Base-by-base conservation (phyloP, 1,140 invertebrate genomes). In the Sweltsa coloradensis region DNA sequence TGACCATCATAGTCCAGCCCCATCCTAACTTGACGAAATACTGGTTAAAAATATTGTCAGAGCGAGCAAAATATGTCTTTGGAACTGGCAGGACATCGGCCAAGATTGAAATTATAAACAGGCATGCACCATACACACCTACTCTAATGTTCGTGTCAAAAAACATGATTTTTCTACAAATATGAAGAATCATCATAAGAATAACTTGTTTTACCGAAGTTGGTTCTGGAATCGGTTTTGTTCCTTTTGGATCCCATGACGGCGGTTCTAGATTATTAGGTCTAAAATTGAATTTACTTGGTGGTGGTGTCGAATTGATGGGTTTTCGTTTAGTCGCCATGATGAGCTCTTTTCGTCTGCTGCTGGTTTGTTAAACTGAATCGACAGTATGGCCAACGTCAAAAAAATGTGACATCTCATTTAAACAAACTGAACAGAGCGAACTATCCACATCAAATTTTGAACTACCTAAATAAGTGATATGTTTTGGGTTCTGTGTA, bases 1-100 rank as follows among this genome's bases (percentile, higher is more conserved):
- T 72, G 18, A 89, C 63, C 13, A 81, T 62, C 42, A 94, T 60
- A 21, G 91, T 85, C 91, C 92, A 96, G 47, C 83, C 90, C 92
- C 93, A 97, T 39, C 89, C 89, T 58, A 91, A 78, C 65, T 96
- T 96, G 0, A 96, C 90, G 66, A 97, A 96, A 59, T 86, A 92
- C 50, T 78, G 70, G 66, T 97, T 97, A 13, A 96, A 78, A 24
- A 91, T 59, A 65, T 94, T 96, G 51, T 84, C 78, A 49, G 87
- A 93, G 57, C 82, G 70, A 6, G 89, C 79, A 56, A 97, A 85
- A 57, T 92, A 95, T 1, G 79, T 78, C 60, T 79, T 85, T 0
- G 90, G 89, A 68, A 89, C 74, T 26, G 81, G 76, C 11, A 85
- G 52, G 51, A 87, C 79, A 64, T 97, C 92, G 1, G 79, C 81